Evolutionary conservation across 2,797 vertebrate species (phyloP), one percentile per base, ranked within the genome.

Genomic region (Anomalospiza imberbis): DNA sequence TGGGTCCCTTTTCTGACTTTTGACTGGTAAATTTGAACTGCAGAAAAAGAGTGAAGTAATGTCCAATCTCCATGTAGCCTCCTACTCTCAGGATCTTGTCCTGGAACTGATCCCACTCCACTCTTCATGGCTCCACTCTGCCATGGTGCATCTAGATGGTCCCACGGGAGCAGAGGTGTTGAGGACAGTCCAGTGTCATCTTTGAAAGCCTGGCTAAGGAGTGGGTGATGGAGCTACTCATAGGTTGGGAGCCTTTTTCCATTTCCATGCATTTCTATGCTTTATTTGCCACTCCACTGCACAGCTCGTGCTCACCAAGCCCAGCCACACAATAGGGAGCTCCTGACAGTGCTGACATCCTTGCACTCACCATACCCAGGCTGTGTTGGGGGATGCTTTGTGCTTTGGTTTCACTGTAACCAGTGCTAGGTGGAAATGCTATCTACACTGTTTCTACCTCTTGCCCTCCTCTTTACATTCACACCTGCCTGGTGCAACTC

Each of bases 291-390:
- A 65, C 9, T 20, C 13, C 17, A 17, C 13, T 21, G 38, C 54
- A 16, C 17, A 44, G 12, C 25, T 50, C 17, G 0, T 17, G 51
- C 8, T 11, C 21, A 19, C 20, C 19, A 51, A 79, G 31, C 12
- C 55, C n/a, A 29, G 40, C 8, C 12, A 4, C 1, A 15, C 4
- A 13, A 1, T 0, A 25, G 14, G 15, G 50, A 72, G 20, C 20
- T 61, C 55, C 54, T 70, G 38, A 5, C 38, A 54, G 28, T 1
- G 28, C 32, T 17, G 45, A 44, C 6, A 6, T 31, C 51, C 48
- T 32, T 13, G 25, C 31, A 29, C 55, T 57, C 26, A 6, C 34
- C 0, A 0, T 21, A 13, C 40, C 34, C 18, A 38, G 60, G 51
- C 3, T 24, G 13, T 12, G 20, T 13, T 13, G 8, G 25, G 47